Percentiles rank a stretch among this genome's conserved stretches.
Conservation (phyloP, 2,888 invertebrate species). For the Leptothorax acervorum region DNA sequence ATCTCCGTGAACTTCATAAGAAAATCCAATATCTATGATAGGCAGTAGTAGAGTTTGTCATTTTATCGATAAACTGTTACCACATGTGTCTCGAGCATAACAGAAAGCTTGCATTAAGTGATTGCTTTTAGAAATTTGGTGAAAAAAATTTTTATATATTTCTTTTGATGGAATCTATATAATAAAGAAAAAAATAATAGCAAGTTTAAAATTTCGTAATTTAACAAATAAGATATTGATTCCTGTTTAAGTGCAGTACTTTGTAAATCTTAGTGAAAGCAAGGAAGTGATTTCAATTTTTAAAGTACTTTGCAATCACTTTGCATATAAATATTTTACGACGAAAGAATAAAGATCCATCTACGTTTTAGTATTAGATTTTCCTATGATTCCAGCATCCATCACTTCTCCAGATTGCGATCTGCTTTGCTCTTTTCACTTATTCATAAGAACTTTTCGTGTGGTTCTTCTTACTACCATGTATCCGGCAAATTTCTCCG, state of each 20-base stretch:
- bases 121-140: slow-evolving; percentile 10
- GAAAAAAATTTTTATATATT: not conserved
- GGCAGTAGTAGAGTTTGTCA: slow-evolving; percentile 2
- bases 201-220: not conserved
- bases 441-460: slow-evolving; percentile 17
- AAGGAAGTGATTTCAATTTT: not conserved
- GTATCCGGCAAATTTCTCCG: slow-evolving; percentile 12
- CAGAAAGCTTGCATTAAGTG: slow-evolving; percentile 27
- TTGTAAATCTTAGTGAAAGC: not conserved
- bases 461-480: not conserved
- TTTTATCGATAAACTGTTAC: slow-evolving; percentile 49
- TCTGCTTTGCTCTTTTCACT: slow-evolving; percentile 15
- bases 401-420: slow-evolving; percentile 15
- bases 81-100: slow-evolving; percentile 9
- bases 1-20: slow-evolving; percentile 38
- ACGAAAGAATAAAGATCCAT: not conserved
- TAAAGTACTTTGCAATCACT: not conserved
- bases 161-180: not conserved
- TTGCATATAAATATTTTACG: not conserved
- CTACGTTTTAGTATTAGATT: not conserved
- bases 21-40: slow-evolving; percentile 44
- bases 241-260: not conserved
- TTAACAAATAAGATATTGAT: not conserved
- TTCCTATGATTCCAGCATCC: slow-evolving; percentile 9
- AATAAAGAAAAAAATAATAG: not conserved